phyloP scores from a whole-genome alignment of 2,113 vertebrate species.

The Aspidoscelis tigris region DNA sequence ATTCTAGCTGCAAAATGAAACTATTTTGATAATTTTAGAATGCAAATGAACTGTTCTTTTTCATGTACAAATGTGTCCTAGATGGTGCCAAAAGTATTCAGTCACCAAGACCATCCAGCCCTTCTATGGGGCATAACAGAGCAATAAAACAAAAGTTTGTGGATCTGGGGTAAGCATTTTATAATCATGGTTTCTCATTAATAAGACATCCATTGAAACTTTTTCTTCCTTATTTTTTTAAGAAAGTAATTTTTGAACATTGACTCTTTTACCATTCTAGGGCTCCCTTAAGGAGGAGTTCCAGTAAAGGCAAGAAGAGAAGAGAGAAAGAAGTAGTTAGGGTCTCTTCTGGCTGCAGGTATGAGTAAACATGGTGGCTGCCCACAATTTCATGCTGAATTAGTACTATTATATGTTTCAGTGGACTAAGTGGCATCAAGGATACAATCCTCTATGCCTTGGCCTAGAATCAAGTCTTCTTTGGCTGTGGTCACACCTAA shows the following conservation, averaged over 20 bases:
- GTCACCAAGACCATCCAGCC: slow-evolving; percentile 71
- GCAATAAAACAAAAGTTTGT: slow-evolving; percentile 79
- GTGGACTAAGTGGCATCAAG: background rate
- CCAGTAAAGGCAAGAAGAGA: slow-evolving; percentile 79
- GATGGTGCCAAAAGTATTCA: slow-evolving; percentile 73
- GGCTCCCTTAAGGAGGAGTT: slow-evolving; percentile 76
- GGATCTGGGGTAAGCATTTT: slow-evolving; percentile 81
- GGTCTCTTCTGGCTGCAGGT: slow-evolving; percentile 83
- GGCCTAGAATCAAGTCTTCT: background rate
- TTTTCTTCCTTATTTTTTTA: background rate
- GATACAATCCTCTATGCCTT: background rate
- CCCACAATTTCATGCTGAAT: background rate
- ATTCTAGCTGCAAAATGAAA: slow-evolving; percentile 39
- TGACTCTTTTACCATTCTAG: slow-evolving; percentile 68
- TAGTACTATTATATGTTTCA: background rate
- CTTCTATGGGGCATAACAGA: slow-evolving; percentile 74
- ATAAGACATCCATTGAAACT: slow-evolving; percentile 8
- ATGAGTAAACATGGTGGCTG: slow-evolving; percentile 42
- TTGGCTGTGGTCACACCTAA: no score
- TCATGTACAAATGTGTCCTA: slow-evolving; percentile 70
- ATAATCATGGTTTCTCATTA: slow-evolving; percentile 41
- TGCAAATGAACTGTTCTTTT: slow-evolving; percentile 62
- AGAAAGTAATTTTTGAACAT: slow-evolving; percentile 17
- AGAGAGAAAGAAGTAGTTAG: slow-evolving; percentile 76
- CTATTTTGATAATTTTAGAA: slow-evolving; percentile 22